phyloP scores from a whole-genome alignment of 2,888 invertebrate genomes.

The Pterobdella sp. region DNA sequence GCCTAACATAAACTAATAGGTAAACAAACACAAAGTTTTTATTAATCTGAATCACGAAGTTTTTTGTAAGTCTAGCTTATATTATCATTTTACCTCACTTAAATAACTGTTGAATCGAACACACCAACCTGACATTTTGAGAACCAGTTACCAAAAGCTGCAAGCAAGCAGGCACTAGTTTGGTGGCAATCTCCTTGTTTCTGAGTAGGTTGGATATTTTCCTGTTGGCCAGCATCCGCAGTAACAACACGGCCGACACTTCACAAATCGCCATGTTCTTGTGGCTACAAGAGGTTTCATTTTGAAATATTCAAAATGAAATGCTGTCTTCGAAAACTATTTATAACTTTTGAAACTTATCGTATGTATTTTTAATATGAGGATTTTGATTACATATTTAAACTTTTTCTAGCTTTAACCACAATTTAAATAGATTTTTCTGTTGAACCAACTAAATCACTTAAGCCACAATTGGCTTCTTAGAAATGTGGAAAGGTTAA shows the following conservation, averaged over 20 bases:
- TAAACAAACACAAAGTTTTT: too few species aligned
- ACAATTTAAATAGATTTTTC: neutral
- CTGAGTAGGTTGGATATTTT: neutral
- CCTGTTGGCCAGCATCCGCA: neutral
- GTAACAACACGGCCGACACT: neutral
- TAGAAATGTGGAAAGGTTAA: too few species aligned
- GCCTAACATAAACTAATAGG: too few species aligned
- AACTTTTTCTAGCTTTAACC: neutral
- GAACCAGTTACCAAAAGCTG: constrained; percentile 12
- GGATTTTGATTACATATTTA: neutral
- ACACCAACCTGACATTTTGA: constrained; percentile 15
- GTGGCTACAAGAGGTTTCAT: neutral
- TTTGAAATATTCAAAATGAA: neutral
- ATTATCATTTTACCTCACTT: too few species aligned
- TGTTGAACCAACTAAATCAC: neutral
- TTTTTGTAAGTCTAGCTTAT: too few species aligned
- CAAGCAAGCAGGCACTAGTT: constrained; percentile 13
- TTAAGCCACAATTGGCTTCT: too few species aligned
- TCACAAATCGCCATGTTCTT: constrained; percentile 6
- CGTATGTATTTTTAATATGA: too few species aligned
- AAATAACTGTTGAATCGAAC: neutral
- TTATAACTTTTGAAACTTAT: neutral
- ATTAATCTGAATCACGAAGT: too few species aligned
- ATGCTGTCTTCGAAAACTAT: neutral
- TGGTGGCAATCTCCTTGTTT: constrained; percentile 18